phyloP scores from a whole-genome alignment of 1,140 invertebrate species.

The Sweltsa coloradensis region DNA sequence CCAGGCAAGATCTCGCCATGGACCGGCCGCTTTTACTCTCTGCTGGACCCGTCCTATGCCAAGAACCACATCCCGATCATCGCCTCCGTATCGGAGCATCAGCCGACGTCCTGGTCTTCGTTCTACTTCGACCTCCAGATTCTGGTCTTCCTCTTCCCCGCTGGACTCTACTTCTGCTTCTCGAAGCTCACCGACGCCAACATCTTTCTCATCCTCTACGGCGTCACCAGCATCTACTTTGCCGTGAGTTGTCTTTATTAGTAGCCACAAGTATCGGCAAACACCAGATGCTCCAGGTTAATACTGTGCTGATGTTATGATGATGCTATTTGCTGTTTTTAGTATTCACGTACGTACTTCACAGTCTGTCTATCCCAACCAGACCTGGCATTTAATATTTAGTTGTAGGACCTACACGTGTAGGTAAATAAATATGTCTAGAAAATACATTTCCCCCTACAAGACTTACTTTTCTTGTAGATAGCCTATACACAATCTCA shows the following conservation, averaged over 20 bases:
- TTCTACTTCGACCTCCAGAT: conserved; percentile 97
- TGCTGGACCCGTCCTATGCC: conserved; percentile 94
- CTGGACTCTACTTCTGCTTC: conserved; percentile 94
- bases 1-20: conserved; percentile 88
- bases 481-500: too few relatives aligned
- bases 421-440: too few relatives aligned
- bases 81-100: conserved; percentile 96
- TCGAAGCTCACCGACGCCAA: conserved; percentile 87
- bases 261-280: neutral
- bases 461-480: too few relatives aligned
- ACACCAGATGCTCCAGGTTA: too few relatives aligned
- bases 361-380: too few relatives aligned
- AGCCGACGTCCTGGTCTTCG: conserved; percentile 96
- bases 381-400: too few relatives aligned
- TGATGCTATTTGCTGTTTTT: too few relatives aligned
- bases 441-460: too few relatives aligned
- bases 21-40: conserved; percentile 97
- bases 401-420: too few relatives aligned
- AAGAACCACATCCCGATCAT: conserved; percentile 99
- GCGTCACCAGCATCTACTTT: conserved; percentile 96
- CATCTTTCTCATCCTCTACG: conserved; percentile 95
- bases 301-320: too few relatives aligned
- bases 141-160: conserved; percentile 89
- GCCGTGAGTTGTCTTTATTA: conserved; percentile 56
- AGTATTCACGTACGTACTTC: too few relatives aligned